Evolutionary conservation across 2,797 vertebrate species (phyloP).

Genomic region (Paedocypris micromegethes): DNA sequence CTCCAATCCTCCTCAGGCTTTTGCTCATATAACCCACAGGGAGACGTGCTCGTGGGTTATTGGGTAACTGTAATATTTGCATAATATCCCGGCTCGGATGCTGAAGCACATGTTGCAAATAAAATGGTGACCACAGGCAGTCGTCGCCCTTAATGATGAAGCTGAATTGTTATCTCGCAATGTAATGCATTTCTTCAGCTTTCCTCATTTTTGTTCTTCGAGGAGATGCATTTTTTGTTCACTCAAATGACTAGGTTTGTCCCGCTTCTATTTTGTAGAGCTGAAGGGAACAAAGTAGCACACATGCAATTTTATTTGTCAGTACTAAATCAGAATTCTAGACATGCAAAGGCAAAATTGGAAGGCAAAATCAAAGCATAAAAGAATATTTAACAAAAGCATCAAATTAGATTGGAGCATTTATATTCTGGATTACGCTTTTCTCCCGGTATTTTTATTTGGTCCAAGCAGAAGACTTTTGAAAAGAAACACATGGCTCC

Average conservation of each 20-base stretch:
- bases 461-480: constrained; percentile 4
- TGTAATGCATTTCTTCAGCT: not conserved
- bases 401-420: constrained; percentile 4
- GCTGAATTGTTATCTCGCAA: constrained; percentile 43
- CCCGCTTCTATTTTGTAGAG: not conserved
- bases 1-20: constrained; percentile 32
- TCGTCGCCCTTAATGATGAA: constrained; percentile 58
- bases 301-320: constrained; percentile 2
- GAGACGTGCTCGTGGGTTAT: constrained; percentile 32
- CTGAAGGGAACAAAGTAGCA: not conserved
- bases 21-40: constrained; percentile 33
- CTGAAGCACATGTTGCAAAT: constrained; percentile 57
- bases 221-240: too few species aligned
- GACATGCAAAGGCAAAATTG: constrained; percentile 1
- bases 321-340: constrained; percentile 12
- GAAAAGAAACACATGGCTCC: constrained; percentile 19
- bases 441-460: constrained; percentile 17
- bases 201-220: not conserved
- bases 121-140: constrained; percentile 56
- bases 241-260: not conserved
- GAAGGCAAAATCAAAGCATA: not conserved
- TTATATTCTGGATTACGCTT: not conserved
- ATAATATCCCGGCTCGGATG: constrained; percentile 45
- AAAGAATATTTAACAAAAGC: constrained; percentile 1
- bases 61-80: constrained; percentile 43